These are phyloP conservation scores for Hyla sarda DNA, from an alignment of 2,113 vertebrate genomes.

Conservation along the genomic window DNA sequence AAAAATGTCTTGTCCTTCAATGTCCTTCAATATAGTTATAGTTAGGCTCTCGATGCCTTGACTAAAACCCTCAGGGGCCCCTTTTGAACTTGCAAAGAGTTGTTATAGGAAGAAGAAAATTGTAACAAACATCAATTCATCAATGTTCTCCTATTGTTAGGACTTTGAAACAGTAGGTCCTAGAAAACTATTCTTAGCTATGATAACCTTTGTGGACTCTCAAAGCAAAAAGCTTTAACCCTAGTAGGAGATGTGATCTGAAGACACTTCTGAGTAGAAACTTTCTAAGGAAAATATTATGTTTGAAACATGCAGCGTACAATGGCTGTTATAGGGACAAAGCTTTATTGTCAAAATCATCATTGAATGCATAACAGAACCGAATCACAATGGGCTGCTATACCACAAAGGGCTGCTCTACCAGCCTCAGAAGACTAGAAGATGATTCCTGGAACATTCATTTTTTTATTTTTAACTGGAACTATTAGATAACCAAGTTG, in stretches of 20 bases:
- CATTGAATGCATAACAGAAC: not conserved
- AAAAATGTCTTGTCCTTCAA: not conserved
- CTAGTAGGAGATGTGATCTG: not conserved
- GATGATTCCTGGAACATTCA: no score
- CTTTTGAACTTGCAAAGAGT: not conserved
- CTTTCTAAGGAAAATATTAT: not conserved
- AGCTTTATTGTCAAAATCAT: not conserved
- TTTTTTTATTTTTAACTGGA: no score
- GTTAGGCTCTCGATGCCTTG: not conserved
- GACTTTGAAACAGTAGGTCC: not conserved
- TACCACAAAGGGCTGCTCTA: no score
- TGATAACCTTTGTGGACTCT: not conserved
- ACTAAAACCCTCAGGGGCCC: not conserved
- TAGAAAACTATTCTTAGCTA: constrained; percentile 1
- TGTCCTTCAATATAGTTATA: not conserved
- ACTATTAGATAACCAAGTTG: no score
- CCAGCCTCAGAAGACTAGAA: no score
- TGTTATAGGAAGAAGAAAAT: not conserved
- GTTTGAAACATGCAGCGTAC: constrained; percentile 14
- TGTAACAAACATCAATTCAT: not conserved
- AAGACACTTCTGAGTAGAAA: not conserved
- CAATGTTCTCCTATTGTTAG: not conserved
- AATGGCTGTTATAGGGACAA: not conserved
- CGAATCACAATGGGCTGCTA: no score
- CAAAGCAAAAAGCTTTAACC: not conserved